Percentiles rank a stretch among this genome's conserved stretches.
phyloP scores from a whole-genome alignment of 2,797 vertebrate species.

The Hippoglossus hippoglossus region DNA sequence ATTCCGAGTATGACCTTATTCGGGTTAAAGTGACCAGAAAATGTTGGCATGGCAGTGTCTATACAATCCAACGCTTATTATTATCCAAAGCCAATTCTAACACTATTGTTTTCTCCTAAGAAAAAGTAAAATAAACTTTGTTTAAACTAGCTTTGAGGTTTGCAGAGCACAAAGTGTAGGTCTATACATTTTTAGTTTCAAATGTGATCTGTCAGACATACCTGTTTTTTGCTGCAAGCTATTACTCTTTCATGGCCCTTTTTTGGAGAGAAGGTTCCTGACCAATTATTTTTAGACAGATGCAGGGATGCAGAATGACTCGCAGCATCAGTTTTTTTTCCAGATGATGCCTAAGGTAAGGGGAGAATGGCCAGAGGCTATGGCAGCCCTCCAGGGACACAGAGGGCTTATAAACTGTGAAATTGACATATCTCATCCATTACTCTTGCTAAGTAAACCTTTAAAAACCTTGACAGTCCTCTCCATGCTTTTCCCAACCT shows the following conservation, averaged over 20 bases:
- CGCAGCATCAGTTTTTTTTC: constrained; percentile 96
- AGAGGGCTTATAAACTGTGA: constrained; percentile 96
- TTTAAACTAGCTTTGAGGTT: constrained; percentile 37
- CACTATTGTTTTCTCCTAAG: neutral
- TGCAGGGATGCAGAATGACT: constrained; percentile 99
- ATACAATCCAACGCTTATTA: no score
- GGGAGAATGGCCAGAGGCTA: constrained; percentile 99
- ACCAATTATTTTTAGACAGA: constrained; percentile 99
- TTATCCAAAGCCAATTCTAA: no score
- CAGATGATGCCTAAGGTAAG: constrained; percentile 99
- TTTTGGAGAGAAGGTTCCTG: constrained; percentile 96
- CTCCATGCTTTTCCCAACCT: constrained; percentile 80
- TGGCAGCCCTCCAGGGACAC: constrained; percentile 93
- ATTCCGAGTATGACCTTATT: no score
- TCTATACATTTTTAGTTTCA: constrained; percentile 74
- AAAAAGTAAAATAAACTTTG: constrained; percentile 67
- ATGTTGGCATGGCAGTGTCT: no score
- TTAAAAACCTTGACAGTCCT: constrained; percentile 98
- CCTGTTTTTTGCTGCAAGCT: constrained; percentile 82
- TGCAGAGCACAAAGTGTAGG: constrained; percentile 40
- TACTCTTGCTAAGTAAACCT: constrained; percentile 99
- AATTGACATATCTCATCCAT: constrained; percentile 99
- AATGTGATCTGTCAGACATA: constrained; percentile 82
- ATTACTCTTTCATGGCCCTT: constrained; percentile 86
- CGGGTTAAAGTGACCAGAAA: no score